Evolutionary conservation across 2,888 invertebrate genomes (phyloP).

Genomic region (Pterobdella sp.): DNA sequence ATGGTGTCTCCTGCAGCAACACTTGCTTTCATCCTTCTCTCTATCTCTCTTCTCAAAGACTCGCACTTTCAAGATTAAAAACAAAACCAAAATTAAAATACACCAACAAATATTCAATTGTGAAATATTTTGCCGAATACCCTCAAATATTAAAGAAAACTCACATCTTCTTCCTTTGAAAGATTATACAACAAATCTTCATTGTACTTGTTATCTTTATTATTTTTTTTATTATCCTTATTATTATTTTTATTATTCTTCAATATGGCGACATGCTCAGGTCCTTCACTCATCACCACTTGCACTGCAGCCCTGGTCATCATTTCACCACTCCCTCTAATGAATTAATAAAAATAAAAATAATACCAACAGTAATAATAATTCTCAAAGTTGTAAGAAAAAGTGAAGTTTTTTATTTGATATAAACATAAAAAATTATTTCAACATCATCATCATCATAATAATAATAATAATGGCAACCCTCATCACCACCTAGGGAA

Average conservation of each 20-base stretch:
- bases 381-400: neutral
- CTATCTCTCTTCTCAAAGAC: neutral
- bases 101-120: neutral
- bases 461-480: neutral
- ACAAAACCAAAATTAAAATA: neutral
- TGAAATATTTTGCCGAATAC: neutral
- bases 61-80: neutral
- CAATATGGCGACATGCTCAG: conserved; percentile 96
- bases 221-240: too few species aligned
- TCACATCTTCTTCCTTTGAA: neutral
- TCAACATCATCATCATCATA: neutral
- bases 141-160: neutral
- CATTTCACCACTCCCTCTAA: conserved; percentile 95
- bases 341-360: conserved; percentile 22
- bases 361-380: neutral
- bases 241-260: too few species aligned
- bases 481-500: neutral
- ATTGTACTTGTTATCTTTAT: neutral
- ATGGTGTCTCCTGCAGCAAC: neutral
- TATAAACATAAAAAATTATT: too few species aligned
- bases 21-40: neutral
- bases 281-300: conserved; percentile 95
- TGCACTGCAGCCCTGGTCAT: conserved; percentile 95
- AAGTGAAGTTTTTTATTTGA: too few species aligned
- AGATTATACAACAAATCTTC: neutral